Evolutionary conservation across 2,113 vertebrate genomes (phyloP), one percentile per base, ranked within the genome.

Genomic region (Galeopterus variegatus): DNA sequence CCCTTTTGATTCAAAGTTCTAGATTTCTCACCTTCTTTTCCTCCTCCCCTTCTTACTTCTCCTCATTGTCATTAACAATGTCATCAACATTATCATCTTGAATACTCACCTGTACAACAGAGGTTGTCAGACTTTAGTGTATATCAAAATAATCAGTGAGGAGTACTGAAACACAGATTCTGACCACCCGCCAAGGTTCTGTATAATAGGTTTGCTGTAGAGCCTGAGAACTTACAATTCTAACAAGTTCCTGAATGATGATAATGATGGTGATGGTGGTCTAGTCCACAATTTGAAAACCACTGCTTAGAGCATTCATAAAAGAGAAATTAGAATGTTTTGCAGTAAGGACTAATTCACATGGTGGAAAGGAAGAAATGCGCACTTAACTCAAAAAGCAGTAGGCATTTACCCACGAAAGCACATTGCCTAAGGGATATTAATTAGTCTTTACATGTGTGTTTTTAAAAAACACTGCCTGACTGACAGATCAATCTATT

Each of bases 401-500:
- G 21, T 36, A 64, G 72, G 23, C 24, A 72, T 58, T 65, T 52
- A 13, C 26, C 69, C 48, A 58, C 3, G 36, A 70, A 89, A 92
- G 80, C 1, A 36, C 17, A 45, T n/a, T 67, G 36, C 31, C 62
- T 58, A 48, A 31, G 24, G 65, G 8, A 83, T 70, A 56, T 64
- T 50, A 82, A 75, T 65, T 50, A 54, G 9, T 33, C 85, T 73
- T 84, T 26, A 64, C 5, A 50, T 1, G 3, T 18, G 23, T 28
- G 1, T 36, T 81, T 96, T 90, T 83, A 72, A 64, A 90, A 94
- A 97, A 86, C 8, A 87, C 56, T 69, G 28, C 80, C 67, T 70
- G 28, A 84, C 14, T 64, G 18, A 14, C 13, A 83, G 13, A 75
- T 82, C 54, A 83, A 64, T 76, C 13, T 14, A 1, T 45, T 87